Conservation (phyloP, 2,113 vertebrate genomes). For the Trematomus loennbergii region DNA sequence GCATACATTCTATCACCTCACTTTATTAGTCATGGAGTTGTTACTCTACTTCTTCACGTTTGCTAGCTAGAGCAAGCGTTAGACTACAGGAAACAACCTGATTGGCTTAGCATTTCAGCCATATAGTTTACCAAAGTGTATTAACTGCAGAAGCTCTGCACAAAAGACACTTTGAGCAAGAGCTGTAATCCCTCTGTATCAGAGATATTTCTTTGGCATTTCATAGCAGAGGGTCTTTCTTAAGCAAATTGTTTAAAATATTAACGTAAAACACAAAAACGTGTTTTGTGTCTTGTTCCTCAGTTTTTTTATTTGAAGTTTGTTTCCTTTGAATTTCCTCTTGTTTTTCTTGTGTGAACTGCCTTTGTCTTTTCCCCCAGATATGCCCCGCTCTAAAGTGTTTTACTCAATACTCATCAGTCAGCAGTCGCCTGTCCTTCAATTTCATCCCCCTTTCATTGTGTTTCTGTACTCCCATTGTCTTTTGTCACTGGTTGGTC, state of each 20-base stretch:
- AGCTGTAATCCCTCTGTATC: conserved; percentile 31
- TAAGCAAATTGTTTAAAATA: background rate
- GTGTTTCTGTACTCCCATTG: too few relatives aligned
- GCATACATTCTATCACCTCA: conserved; percentile 60
- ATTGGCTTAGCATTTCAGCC: conserved; percentile 45
- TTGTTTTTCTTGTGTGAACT: too few relatives aligned
- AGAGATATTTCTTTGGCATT: conserved; percentile 48
- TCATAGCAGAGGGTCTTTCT: background rate
- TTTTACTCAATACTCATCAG: too few relatives aligned
- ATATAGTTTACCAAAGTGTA: conserved; percentile 42
- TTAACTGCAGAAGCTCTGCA: conserved; percentile 49
- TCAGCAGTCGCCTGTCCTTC: too few relatives aligned
- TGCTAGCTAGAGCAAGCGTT: conserved; percentile 83
- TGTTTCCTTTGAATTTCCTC: too few relatives aligned
- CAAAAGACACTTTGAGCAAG: conserved; percentile 46
- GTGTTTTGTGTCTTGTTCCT: too few relatives aligned
- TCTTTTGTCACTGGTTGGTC: too few relatives aligned
- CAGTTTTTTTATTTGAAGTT: too few relatives aligned
- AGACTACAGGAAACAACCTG: conserved; percentile 83
- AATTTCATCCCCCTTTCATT: too few relatives aligned
- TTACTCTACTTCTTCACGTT: conserved; percentile 81
- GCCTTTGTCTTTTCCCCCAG: too few relatives aligned
- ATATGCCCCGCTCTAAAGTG: too few relatives aligned
- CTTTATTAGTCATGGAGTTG: conserved; percentile 80
- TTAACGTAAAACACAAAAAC: background rate